Evolutionary conservation across 2,797 vertebrate species (phyloP).

Genomic region (Amphiprion clarkii): DNA sequence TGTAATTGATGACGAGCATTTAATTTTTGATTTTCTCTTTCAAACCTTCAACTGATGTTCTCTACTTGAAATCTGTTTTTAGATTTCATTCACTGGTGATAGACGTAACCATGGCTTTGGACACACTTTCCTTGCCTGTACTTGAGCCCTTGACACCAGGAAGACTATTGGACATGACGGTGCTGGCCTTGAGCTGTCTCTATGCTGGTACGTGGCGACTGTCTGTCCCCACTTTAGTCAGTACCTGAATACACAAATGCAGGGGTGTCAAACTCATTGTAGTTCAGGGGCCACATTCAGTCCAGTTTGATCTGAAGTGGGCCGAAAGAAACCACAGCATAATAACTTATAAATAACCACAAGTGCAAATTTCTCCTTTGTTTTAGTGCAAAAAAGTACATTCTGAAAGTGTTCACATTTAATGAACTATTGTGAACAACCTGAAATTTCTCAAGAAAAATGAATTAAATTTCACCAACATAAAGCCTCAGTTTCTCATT

Average conservation of each 20-base stretch:
- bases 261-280: too few species aligned
- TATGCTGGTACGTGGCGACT: conserved; percentile 90
- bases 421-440: too few species aligned
- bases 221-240: not conserved
- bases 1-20: not conserved
- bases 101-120: conserved; percentile 98
- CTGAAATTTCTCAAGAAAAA: too few species aligned
- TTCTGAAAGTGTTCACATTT: too few species aligned
- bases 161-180: conserved; percentile 95
- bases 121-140: conserved; percentile 96
- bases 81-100: conserved; percentile 99
- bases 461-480: too few species aligned
- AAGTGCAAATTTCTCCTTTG: too few species aligned
- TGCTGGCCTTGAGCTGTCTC: conserved; percentile 97
- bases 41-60: not conserved
- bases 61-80: not conserved
- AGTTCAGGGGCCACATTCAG: too few species aligned
- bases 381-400: too few species aligned
- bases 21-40: not conserved
- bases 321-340: too few species aligned
- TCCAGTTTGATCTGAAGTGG: too few species aligned
- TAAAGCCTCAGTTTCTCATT: too few species aligned
- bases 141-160: conserved; percentile 96
- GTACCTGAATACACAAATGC: not conserved
- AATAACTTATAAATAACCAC: too few species aligned